Evolutionary conservation across 2,797 vertebrate species (phyloP).

Genomic region (Semotilus atromaculatus): DNA sequence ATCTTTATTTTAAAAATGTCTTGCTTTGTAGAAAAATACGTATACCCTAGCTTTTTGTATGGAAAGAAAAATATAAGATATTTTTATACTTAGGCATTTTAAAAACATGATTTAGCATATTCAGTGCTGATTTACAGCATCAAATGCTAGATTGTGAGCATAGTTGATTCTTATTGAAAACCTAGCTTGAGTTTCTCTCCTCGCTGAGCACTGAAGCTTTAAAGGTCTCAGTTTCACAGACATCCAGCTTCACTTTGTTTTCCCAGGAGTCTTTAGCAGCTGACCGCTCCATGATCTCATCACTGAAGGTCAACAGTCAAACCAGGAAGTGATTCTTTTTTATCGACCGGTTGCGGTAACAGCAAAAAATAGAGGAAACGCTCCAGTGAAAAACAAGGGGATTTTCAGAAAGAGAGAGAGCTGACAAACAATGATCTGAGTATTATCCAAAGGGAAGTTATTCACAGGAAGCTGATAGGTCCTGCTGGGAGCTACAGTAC

Average conservation of each 20-base stretch:
- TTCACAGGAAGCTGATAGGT: constrained; percentile 39
- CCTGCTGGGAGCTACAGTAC: constrained; percentile 27
- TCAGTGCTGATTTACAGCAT: background rate
- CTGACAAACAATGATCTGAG: constrained; percentile 48
- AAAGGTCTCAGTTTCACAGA: constrained; percentile 39
- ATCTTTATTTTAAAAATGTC: background rate
- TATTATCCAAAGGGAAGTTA: constrained; percentile 37
- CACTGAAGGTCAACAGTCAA: constrained; percentile 55
- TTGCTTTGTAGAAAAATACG: background rate
- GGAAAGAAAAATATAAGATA: background rate
- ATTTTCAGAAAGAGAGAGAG: constrained; percentile 44
- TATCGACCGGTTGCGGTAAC: constrained; percentile 69
- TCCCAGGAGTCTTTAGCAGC: constrained; percentile 49
- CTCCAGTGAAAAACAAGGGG: constrained; percentile 61
- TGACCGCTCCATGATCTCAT: constrained; percentile 50
- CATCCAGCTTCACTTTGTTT: constrained; percentile 51
- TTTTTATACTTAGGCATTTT: background rate
- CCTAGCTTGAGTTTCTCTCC: background rate
- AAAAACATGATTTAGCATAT: background rate
- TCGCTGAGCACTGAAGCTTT: constrained; percentile 16
- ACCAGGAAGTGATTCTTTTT: constrained; percentile 65
- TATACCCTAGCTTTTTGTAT: background rate
- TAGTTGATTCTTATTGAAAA: background rate
- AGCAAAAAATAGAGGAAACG: constrained; percentile 64
- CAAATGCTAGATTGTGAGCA: background rate